Evolutionary conservation across 1,140 invertebrate genomes (phyloP).

Genomic region (Maconellicoccus hirsutus): DNA sequence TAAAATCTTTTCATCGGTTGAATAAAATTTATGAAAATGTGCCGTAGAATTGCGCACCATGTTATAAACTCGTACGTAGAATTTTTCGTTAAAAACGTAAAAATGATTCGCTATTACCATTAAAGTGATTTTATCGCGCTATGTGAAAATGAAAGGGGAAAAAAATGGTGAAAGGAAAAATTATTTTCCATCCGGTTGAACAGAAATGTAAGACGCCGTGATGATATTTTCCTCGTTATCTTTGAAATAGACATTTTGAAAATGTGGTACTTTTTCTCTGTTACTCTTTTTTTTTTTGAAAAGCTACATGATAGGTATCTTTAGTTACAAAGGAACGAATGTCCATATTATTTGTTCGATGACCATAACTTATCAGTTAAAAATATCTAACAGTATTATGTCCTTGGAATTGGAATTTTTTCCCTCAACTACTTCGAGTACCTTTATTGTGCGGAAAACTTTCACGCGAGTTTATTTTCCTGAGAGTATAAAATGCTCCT

Average conservation of each 20-base stretch:
- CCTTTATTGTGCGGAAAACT: slow-evolving; percentile 7
- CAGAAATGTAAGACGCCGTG: slow-evolving; percentile 1
- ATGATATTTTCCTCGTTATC: slow-evolving; percentile 4
- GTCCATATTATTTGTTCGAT: neutral
- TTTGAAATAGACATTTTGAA: slow-evolving; percentile 9
- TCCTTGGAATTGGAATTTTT: slow-evolving; percentile 9
- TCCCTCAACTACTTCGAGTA: slow-evolving; percentile 1
- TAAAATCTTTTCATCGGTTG: neutral
- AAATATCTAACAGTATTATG: slow-evolving; percentile 1
- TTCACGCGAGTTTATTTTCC: neutral
- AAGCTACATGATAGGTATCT: neutral
- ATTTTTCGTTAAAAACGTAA: neutral
- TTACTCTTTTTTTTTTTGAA: neutral
- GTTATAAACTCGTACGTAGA: neutral
- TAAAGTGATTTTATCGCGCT: neutral
- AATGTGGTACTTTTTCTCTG: neutral
- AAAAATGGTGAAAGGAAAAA: neutral
- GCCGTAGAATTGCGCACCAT: neutral
- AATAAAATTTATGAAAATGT: slow-evolving; percentile 1
- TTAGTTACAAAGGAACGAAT: neutral
- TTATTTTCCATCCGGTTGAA: slow-evolving; percentile 8
- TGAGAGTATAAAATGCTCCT: neutral
- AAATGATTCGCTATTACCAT: neutral
- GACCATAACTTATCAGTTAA: slow-evolving; percentile 4
- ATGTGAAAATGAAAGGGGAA: neutral